Conservation (phyloP, 1,140 invertebrate species). For the Trichoplusia ni region DNA sequence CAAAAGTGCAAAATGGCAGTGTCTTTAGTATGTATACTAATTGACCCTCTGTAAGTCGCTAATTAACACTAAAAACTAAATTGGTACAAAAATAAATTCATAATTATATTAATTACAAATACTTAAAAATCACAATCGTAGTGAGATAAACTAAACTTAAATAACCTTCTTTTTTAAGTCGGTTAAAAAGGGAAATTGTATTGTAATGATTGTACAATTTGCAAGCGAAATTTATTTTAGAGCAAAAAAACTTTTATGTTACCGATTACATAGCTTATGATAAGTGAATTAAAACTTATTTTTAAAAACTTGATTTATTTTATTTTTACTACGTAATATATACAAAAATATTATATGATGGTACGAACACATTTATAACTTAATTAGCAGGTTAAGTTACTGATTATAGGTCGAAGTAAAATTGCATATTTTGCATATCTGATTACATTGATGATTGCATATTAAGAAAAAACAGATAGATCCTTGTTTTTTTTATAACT, state of each 20-base stretch:
- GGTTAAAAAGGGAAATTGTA: constrained; percentile 25
- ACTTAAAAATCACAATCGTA: constrained; percentile 71
- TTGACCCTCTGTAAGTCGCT: not conserved
- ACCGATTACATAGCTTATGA: constrained; percentile 27
- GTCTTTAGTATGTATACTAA: constrained; percentile 49
- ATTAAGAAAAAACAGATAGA: too few relatives aligned
- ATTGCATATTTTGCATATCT: too few relatives aligned
- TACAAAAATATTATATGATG: constrained; percentile 71
- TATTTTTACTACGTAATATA: constrained; percentile 66
- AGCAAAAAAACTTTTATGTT: not conserved
- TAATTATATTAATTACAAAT: constrained; percentile 56
- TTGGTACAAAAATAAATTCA: constrained; percentile 73
- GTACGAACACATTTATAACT: constrained; percentile 62
- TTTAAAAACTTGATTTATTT: not conserved
- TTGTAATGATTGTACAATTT: constrained; percentile 10
- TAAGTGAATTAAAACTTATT: constrained; percentile 1
- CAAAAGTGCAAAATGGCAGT: constrained; percentile 66
- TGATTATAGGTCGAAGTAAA: not conserved
- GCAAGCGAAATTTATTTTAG: not conserved
- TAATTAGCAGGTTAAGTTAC: constrained; percentile 31
- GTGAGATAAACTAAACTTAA: constrained; percentile 61
- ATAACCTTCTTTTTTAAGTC: too few relatives aligned
- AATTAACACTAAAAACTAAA: constrained; percentile 44
- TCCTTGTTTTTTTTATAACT: too few relatives aligned
- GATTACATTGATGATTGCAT: too few relatives aligned